Conservation (phyloP, 2,113 vertebrate genomes). For the Onychostoma macrolepis region DNA sequence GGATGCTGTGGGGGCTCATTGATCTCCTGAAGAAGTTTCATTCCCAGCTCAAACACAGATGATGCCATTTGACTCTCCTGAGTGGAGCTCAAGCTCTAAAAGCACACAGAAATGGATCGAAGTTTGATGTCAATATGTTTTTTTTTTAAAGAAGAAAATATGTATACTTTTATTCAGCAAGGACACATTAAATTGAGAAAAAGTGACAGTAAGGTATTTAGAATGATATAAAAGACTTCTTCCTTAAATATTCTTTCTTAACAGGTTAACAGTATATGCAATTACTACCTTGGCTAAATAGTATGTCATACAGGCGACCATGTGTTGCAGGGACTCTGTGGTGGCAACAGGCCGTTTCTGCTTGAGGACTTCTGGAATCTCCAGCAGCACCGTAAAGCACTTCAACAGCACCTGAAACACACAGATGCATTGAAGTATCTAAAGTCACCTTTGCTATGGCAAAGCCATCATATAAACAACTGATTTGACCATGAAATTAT, state of each 20-base stretch:
- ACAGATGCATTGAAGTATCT: conserved; percentile 1
- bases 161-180: not conserved
- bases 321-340: conserved; percentile 84
- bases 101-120: conserved; percentile 6
- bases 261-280: not conserved
- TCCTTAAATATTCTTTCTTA: not conserved
- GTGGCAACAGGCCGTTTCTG: conserved; percentile 72
- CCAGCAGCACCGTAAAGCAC: conserved; percentile 86
- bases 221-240: not conserved
- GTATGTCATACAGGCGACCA: conserved; percentile 88
- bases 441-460: not conserved
- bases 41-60: conserved; percentile 82
- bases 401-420: conserved; percentile 87
- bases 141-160: too few relatives aligned
- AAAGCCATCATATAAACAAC: not conserved
- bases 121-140: too few relatives aligned
- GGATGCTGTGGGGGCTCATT: conserved; percentile 56
- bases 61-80: conserved; percentile 79
- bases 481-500: not conserved
- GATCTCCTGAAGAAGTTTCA: conserved; percentile 76
- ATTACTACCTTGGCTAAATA: conserved; percentile 88
- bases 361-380: conserved; percentile 74
- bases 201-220: too few relatives aligned
- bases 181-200: not conserved
- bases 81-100: conserved; percentile 80